Base-by-base conservation (phyloP, 2,113 vertebrate species). In the Glareola pratincola region DNA sequence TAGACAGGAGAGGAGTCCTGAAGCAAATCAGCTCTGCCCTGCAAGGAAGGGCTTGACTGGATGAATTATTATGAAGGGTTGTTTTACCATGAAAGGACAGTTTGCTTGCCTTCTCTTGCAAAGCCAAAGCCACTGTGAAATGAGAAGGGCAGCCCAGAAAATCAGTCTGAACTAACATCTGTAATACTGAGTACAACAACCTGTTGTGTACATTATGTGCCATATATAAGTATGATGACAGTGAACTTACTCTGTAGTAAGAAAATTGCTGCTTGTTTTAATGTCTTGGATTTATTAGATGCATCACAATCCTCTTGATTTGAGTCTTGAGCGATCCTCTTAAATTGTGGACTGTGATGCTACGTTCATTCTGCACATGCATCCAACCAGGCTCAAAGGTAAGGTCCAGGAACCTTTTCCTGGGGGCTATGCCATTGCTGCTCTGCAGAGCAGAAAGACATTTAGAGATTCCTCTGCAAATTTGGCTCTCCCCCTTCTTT, bases 31-130 rank as follows among this genome's bases (percentile, higher is more conserved):
- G 56, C 63, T 64, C 53, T 88, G 84, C 64, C 37, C 88, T 94
- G 56, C 67, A 80, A 72, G 73, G 48, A 72, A 67, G 51, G 75
- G 36, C 63, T 72, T 39, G 47, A 11, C 67, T 83, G 74, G 51
- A 51, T 53, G 39, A 75, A 60, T 92, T 66, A 22, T 62, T 78
- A 0, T 0, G 2, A 37, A 56, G 53, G 13, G 9, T 30, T 50
- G 18, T 45, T 94, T 82, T 85, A 85, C 69, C 41, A 59, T 94
- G 84, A 89, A 95, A 96, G 91, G 74, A 45, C 50, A 85, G 23
- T 34, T 82, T 82, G 20, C 84, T 91, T 76, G 43, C 30, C 41
- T 59, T 79, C 50, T 90, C 39, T 83, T 74, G 62, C 30, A 79
- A 93, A 89, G 68, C 56, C n/a, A 78, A 62, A 88, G 43, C 20